A percentile compares a stretch with the other conserved stretches of the same genome.
Conservation (phyloP, 2,888 invertebrate genomes). For the Dysmachus trigonus region DNA sequence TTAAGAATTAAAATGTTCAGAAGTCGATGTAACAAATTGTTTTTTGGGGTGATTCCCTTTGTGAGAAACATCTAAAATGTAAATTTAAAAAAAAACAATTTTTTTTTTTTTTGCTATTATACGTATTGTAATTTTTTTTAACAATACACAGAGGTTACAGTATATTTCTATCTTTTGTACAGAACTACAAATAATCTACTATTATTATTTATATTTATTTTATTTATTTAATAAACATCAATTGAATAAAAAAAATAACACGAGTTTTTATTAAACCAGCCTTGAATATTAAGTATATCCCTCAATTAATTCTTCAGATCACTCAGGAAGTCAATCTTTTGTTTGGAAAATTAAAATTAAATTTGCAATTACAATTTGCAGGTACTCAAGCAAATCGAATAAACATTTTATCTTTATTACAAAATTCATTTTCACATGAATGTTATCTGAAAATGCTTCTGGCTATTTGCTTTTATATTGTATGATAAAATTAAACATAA, state of each 20-base stretch:
- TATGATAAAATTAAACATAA: not conserved
- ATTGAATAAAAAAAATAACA: not conserved
- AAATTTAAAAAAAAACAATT: too few relatives aligned
- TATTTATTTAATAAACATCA: too few relatives aligned
- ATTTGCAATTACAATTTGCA: not conserved
- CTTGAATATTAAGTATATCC: too few relatives aligned
- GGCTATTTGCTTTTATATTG: not conserved
- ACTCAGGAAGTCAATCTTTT: not conserved
- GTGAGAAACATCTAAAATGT: too few relatives aligned
- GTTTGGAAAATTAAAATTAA: not conserved
- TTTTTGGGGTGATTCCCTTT: too few relatives aligned
- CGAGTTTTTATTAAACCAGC: not conserved
- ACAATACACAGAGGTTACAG: too few relatives aligned
- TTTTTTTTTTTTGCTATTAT: too few relatives aligned
- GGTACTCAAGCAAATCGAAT: not conserved
- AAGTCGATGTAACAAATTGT: not conserved
- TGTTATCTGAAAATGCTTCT: not conserved
- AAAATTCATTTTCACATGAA: not conserved
- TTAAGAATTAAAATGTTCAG: not conserved
- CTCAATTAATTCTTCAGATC: too few relatives aligned
- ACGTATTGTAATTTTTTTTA: too few relatives aligned
- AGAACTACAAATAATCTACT: too few relatives aligned
- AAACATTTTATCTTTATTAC: not conserved
- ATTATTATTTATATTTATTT: too few relatives aligned
- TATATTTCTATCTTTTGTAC: too few relatives aligned